phyloP scores from a whole-genome alignment of 2,888 invertebrate species.

The Eupithecia centaureata region DNA sequence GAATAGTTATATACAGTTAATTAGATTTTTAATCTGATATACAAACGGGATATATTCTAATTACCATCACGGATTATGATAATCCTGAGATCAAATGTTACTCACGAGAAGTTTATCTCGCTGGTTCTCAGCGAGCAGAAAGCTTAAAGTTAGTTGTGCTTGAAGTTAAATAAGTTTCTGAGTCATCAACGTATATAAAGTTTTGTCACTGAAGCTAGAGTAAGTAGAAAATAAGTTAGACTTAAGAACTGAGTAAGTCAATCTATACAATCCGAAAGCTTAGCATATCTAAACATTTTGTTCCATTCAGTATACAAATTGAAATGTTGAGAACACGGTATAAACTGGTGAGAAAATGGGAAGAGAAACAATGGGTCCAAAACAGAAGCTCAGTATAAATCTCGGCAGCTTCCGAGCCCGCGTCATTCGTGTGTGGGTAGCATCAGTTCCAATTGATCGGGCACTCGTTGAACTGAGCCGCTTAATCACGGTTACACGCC shows the following conservation, averaged over 20 bases:
- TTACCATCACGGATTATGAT: constrained; percentile 34
- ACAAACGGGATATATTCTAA: constrained; percentile 33
- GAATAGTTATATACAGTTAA: constrained; percentile 43
- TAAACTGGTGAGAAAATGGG: constrained; percentile 21
- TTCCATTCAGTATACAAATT: constrained; percentile 21
- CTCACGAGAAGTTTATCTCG: constrained; percentile 27
- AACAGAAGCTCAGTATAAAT: constrained; percentile 51
- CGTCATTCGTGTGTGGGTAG: constrained; percentile 49
- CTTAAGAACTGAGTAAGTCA: constrained; percentile 14
- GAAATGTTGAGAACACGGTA: constrained; percentile 17
- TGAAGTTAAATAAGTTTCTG: constrained; percentile 32
- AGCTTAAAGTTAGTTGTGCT: constrained; percentile 30
- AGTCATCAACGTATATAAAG: constrained; percentile 34
- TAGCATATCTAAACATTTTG: constrained; percentile 21
- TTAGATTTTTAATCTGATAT: constrained; percentile 39
- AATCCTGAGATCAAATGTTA: constrained; percentile 31
- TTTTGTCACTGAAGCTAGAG: constrained; percentile 27
- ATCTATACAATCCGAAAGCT: background rate
- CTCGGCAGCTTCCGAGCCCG: constrained; percentile 50
- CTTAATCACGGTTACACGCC: constrained; percentile 67
- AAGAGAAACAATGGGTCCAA: constrained; percentile 28
- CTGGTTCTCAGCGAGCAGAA: constrained; percentile 26
- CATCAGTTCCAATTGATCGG: constrained; percentile 70
- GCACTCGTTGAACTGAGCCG: constrained; percentile 60
- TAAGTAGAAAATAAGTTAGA: constrained; percentile 27